These are phyloP conservation scores for Mesoligia furuncula DNA, from an alignment of 2,888 invertebrate species.

Conservation along the genomic window DNA sequence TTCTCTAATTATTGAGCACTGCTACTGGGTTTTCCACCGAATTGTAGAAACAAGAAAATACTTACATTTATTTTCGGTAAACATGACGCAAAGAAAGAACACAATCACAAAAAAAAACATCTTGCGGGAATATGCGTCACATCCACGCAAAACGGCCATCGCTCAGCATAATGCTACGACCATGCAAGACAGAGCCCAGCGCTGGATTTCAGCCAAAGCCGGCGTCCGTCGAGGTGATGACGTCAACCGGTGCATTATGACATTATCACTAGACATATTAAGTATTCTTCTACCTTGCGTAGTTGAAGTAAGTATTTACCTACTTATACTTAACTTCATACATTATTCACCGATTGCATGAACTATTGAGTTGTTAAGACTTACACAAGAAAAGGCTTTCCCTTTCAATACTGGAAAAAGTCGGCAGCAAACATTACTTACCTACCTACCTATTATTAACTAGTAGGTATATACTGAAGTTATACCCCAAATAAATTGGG, in stretches of 20 bases:
- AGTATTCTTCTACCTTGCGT: constrained; percentile 32
- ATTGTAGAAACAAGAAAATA: neutral
- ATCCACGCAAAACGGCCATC: neutral
- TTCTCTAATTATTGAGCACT: neutral
- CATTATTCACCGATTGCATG: constrained; percentile 31
- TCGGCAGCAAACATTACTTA: neutral
- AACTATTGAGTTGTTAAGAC: constrained; percentile 12
- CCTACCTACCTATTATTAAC: neutral
- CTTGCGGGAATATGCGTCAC: neutral
- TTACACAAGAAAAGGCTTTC: constrained; percentile 34
- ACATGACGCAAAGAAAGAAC: neutral
- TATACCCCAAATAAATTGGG: too few species aligned
- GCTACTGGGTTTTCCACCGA: constrained; percentile 12
- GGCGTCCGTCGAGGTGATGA: neutral
- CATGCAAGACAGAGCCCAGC: neutral
- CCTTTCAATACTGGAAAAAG: constrained; percentile 24
- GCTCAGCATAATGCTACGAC: neutral
- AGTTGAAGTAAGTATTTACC: constrained; percentile 1
- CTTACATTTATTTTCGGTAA: neutral
- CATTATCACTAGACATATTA: constrained; percentile 20
- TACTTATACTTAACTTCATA: constrained; percentile 26
- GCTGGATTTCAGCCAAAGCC: neutral
- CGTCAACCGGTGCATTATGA: constrained; percentile 7
- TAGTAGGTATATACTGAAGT: too few species aligned
- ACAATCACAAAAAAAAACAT: neutral